Conservation (phyloP, 1,140 invertebrate species). For the Glossosoma conforme region DNA sequence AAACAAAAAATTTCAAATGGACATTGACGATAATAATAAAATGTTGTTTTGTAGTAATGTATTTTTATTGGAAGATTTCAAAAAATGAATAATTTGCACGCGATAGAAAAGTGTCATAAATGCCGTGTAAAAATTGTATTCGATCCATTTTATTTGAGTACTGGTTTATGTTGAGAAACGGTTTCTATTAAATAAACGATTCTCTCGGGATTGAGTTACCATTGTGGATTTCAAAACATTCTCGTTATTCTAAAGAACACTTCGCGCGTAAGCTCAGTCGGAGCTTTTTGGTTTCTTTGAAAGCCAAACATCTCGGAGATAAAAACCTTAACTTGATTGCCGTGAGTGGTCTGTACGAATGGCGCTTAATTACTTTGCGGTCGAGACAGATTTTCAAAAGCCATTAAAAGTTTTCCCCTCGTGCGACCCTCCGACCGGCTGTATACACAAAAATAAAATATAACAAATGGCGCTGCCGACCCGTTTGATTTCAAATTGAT, state of each 20-base stretch:
- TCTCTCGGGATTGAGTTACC: not conserved
- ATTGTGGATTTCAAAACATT: not conserved
- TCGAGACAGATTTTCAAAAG: conserved; percentile 1
- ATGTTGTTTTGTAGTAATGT: not conserved
- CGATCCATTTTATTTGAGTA: too few species aligned
- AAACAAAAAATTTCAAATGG: too few species aligned
- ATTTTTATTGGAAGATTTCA: not conserved
- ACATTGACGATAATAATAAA: too few species aligned
- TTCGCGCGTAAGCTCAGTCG: not conserved
- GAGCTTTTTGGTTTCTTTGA: not conserved
- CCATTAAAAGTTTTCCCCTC: conserved; percentile 13
- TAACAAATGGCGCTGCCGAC: too few species aligned
- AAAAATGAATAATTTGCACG: conserved; percentile 1
- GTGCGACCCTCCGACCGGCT: too few species aligned
- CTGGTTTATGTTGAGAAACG: not conserved
- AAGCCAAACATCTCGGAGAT: not conserved
- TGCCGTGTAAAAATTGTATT: too few species aligned
- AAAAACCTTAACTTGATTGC: conserved; percentile 11
- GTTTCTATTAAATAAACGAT: too few species aligned
- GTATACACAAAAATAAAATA: too few species aligned
- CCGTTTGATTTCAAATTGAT: too few species aligned
- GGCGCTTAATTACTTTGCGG: conserved; percentile 9
- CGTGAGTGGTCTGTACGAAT: conserved; percentile 5
- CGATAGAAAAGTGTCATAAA: not conserved
- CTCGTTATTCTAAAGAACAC: not conserved